Conservation (phyloP, 2,888 invertebrate genomes). For the Drosophila pseudotakahashii region DNA sequence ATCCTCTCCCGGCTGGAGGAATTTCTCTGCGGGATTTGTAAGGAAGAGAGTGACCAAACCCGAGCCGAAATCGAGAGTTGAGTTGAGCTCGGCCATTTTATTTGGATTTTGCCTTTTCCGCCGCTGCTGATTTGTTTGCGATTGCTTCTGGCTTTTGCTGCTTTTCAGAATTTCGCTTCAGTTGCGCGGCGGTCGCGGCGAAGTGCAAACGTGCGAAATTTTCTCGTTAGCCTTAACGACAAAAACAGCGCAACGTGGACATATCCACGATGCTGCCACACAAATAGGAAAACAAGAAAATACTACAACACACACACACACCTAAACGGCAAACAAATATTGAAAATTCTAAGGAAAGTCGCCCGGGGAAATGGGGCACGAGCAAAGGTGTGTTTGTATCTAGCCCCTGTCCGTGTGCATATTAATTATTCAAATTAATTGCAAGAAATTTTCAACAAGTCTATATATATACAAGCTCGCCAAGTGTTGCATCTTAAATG, state of each 20-base stretch:
- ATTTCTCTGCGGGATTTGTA: conserved; percentile 3
- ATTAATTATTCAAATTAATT: conserved; percentile 79
- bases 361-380: conserved; percentile 70
- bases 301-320: conserved; percentile 29
- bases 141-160: conserved; percentile 19
- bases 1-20: neutral
- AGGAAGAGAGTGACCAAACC: conserved; percentile 5
- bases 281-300: conserved; percentile 28
- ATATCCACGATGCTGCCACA: conserved; percentile 62
- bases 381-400: conserved; percentile 69
- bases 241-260: conserved; percentile 50
- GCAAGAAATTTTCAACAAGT: conserved; percentile 59
- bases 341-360: conserved; percentile 63
- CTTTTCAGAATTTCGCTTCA: conserved; percentile 49
- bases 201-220: conserved; percentile 72
- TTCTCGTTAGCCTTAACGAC: conserved; percentile 46
- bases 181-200: conserved; percentile 69
- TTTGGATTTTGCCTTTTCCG: conserved; percentile 30
- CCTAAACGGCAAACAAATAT: conserved; percentile 45
- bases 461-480: conserved; percentile 14
- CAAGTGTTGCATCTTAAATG: conserved; percentile 51
- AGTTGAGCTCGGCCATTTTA: conserved; percentile 38
- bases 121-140: conserved; percentile 26
- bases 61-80: conserved; percentile 21
- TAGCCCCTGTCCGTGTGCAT: conserved; percentile 49